A percentile compares a stretch with the other conserved stretches of the same genome.
Conservation (phyloP, 2,888 invertebrate genomes). For the Mythimna loreyi region DNA sequence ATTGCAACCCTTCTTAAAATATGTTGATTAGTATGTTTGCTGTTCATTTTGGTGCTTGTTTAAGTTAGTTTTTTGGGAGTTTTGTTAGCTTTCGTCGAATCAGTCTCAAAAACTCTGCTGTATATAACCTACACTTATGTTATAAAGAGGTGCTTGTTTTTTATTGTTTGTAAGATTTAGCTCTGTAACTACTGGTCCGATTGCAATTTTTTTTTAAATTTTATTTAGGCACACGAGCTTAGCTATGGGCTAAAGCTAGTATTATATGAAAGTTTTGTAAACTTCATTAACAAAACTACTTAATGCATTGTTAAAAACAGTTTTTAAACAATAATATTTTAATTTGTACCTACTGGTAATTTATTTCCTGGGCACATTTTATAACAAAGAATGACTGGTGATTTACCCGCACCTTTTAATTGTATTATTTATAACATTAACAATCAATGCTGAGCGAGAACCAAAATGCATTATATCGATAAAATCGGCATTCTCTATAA, state of each 20-base stretch:
- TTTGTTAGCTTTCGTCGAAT: neutral
- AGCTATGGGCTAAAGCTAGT: neutral
- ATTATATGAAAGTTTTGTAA: neutral
- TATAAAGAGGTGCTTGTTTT: too few relatives aligned
- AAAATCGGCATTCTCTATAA: slow-evolving; percentile 73
- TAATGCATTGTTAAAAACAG: neutral
- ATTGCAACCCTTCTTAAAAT: slow-evolving; percentile 64
- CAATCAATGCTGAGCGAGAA: slow-evolving; percentile 48
- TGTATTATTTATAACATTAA: slow-evolving; percentile 51
- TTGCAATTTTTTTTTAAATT: too few relatives aligned
- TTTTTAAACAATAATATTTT: neutral
- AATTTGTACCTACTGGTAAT: neutral
- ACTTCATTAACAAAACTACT: neutral
- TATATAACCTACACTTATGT: too few relatives aligned
- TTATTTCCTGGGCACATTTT: neutral
- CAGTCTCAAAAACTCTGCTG: neutral
- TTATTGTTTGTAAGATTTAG: too few relatives aligned
- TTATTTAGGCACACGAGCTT: too few relatives aligned
- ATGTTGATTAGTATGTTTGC: slow-evolving; percentile 62
- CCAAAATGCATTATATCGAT: slow-evolving; percentile 72
- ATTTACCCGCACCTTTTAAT: slow-evolving; percentile 18
- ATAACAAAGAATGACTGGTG: slow-evolving; percentile 18
- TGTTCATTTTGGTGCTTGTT: slow-evolving; percentile 52
- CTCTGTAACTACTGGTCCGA: too few relatives aligned
- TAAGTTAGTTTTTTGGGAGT: slow-evolving; percentile 6